Base-by-base conservation (phyloP, 2,888 invertebrate species). In the Drosophila recens region DNA sequence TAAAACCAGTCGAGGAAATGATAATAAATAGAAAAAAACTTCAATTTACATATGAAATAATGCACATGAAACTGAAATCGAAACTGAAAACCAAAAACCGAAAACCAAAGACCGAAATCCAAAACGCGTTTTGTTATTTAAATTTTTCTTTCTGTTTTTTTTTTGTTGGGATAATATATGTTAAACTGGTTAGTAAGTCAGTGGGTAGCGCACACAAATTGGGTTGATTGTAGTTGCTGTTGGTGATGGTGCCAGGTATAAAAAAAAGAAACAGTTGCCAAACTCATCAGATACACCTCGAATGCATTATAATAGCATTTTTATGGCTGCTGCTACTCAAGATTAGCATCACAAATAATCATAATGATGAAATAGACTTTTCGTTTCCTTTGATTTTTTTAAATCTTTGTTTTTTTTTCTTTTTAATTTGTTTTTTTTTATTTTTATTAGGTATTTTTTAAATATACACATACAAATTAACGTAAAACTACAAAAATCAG, bases 381-480 rank as follows among this genome's bases (percentile, higher is more conserved):
- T 72, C 71, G 65, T 58, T 76, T 80, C 67, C 71, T 66, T 73
- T 66, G 65, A 69, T 58, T 65, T 75, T 76, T 69, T 65, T 58
- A 62, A 67, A 73, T 78, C 53, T 74, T 52, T 70, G 68, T 69
- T 53, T 53, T 61, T 59, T 48, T 72, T 66, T 8, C 8, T 52
- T 76, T 66, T 66, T 65, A 27, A 63, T 61, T 75, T 71, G 62
- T 79, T 71, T 23, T 58, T 74, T 72, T 79, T 74, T 74, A 66
- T 71, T 62, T 80, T 82, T 86, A 79, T 90, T 80, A 90, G 68
- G 77, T 76, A 76, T 73, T 72, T 90, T 90, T 90, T 90, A 90
- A 90, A 90, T 90, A 90, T 90, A 89, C 88, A 88, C 80, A 82
- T 88, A 88, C 80, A 84, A 87, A 80, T 84, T 87, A 84, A 90